Evolutionary conservation across 2,797 vertebrate genomes (phyloP).

Genomic region (Centroberyx gerrardi): DNA sequence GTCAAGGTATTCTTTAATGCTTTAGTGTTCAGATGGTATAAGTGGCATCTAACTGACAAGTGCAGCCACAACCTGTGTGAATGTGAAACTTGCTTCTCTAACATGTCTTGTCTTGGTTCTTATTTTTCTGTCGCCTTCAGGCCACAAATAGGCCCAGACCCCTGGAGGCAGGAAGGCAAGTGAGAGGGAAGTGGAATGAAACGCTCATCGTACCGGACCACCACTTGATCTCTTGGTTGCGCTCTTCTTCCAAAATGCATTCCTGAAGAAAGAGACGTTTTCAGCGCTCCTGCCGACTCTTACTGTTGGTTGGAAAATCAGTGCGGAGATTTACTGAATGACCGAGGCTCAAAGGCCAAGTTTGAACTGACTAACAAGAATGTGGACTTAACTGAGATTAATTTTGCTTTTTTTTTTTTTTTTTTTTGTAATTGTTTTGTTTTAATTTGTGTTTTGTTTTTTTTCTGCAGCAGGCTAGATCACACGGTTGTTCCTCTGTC

Average conservation of each 20-base stretch:
- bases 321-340: not conserved
- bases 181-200: not conserved
- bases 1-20: too few relatives aligned
- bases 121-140: slow-evolving; percentile 26
- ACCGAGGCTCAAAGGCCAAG: not conserved
- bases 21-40: too few relatives aligned
- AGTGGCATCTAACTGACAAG: too few relatives aligned
- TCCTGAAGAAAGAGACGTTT: slow-evolving; percentile 40
- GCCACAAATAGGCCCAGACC: slow-evolving; percentile 34
- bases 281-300: not conserved
- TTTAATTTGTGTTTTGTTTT: not conserved
- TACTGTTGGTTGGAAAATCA: not conserved
- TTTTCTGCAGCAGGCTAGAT: slow-evolving; percentile 7
- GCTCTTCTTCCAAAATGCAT: slow-evolving; percentile 36
- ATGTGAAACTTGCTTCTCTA: not conserved
- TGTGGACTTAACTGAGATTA: not conserved
- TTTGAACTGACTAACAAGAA: not conserved
- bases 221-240: not conserved
- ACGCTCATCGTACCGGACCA: slow-evolving; percentile 10
- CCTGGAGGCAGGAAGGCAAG: not conserved
- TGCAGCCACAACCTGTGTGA: not conserved
- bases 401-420: not conserved
- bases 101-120: not conserved
- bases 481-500: not conserved
- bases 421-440: too few relatives aligned